A percentile compares a stretch with the other conserved stretches of the same genome.
Evolutionary conservation across 2,888 invertebrate genomes (phyloP).

Genomic region (Plagiodera versicolora): DNA sequence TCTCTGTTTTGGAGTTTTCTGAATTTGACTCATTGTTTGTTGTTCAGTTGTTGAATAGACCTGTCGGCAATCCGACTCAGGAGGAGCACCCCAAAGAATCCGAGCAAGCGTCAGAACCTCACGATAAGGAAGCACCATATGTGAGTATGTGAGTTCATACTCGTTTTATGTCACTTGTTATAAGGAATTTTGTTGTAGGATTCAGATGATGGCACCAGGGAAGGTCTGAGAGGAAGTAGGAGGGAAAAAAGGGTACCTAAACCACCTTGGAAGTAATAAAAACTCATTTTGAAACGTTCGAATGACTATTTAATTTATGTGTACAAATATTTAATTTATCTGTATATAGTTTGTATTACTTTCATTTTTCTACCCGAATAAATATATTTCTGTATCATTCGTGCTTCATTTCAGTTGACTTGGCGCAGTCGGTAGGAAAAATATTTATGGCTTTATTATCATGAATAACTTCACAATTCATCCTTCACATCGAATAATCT

Average conservation of each 20-base stretch:
- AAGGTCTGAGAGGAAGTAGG: slow-evolving; percentile 10
- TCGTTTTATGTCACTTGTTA: slow-evolving; percentile 1
- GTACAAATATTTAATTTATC: neutral
- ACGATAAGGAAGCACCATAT: slow-evolving; percentile 22
- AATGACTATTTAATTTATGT: slow-evolving; percentile 3
- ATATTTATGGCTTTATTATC: neutral
- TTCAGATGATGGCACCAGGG: slow-evolving; percentile 18
- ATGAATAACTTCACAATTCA: slow-evolving; percentile 26
- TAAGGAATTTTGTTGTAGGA: slow-evolving; percentile 19
- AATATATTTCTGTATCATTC: neutral
- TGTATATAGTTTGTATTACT: neutral
- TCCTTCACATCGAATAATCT: slow-evolving; percentile 44
- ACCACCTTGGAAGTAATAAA: slow-evolving; percentile 41
- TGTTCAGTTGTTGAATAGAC: slow-evolving; percentile 45
- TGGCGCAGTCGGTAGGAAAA: no score
- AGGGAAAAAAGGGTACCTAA: slow-evolving; percentile 34
- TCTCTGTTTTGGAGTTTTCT: neutral
- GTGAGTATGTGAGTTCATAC: slow-evolving; percentile 29
- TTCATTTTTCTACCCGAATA: neutral
- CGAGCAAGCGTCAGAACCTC: slow-evolving; percentile 9
- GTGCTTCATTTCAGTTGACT: no score
- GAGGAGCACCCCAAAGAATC: slow-evolving; percentile 23
- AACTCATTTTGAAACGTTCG: neutral
- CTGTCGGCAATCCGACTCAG: slow-evolving; percentile 37
- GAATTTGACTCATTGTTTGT: neutral